Percentiles rank a stretch among this genome's conserved stretches.
Evolutionary conservation across 2,113 vertebrate species (phyloP).

Genomic region (Oreochromis aureus): DNA sequence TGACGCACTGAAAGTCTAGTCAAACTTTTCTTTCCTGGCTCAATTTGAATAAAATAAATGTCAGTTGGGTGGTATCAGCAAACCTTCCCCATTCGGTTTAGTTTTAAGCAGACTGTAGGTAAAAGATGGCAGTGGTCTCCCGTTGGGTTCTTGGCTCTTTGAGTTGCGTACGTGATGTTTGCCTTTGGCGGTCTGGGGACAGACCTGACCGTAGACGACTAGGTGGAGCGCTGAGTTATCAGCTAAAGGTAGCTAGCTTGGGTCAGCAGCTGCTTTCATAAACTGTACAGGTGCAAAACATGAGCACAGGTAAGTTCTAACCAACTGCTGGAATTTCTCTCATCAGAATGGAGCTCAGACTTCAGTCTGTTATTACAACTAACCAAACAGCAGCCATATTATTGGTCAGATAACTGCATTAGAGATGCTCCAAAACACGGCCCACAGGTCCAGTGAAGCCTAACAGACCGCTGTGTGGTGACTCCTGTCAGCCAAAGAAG

Average conservation of each 20-base stretch:
- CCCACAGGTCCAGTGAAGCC: neutral
- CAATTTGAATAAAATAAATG: accelerated
- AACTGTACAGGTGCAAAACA: neutral
- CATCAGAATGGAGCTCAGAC: neutral
- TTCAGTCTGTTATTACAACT: neutral
- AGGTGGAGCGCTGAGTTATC: neutral
- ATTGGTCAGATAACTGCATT: neutral
- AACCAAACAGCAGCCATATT: neutral
- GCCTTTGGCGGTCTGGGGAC: neutral
- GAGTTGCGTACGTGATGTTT: accelerated
- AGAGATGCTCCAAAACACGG: neutral
- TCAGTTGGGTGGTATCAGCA: neutral
- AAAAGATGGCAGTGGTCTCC: neutral
- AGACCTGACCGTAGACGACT: neutral
- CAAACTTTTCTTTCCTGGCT: neutral
- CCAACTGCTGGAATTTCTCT: accelerated
- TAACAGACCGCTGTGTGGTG: neutral
- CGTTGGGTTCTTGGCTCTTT: neutral
- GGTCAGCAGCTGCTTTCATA: neutral
- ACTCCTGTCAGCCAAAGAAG: neutral
- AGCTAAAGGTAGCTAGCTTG: neutral
- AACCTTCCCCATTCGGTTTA: neutral
- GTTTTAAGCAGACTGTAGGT: neutral
- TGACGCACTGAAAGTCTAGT: neutral
- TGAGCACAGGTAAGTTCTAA: neutral